Conservation (phyloP, 1,140 invertebrate species). For the Heterodera schachtii region DNA sequence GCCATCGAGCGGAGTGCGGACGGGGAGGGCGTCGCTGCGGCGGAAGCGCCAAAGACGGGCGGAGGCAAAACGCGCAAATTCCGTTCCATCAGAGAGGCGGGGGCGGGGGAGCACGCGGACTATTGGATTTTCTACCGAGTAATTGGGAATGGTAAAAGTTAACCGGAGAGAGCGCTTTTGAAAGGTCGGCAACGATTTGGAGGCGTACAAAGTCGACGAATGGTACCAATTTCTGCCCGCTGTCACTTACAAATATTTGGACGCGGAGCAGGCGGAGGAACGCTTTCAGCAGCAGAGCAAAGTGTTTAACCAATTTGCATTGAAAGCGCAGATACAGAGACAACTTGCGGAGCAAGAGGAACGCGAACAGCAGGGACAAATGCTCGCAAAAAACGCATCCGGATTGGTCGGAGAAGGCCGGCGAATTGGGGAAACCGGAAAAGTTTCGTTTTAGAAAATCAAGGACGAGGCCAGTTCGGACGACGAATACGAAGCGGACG, state of each 20-base stretch:
- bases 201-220: constrained; percentile 61
- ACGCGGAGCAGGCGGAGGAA: constrained; percentile 64
- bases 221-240: constrained; percentile 62
- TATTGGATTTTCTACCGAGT: constrained; percentile 65
- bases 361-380: constrained; percentile 37
- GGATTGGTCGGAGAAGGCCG: neutral
- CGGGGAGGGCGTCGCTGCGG: neutral
- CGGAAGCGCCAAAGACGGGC: neutral
- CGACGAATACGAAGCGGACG: constrained; percentile 55
- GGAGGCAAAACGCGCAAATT: constrained; percentile 49
- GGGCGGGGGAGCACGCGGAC: constrained; percentile 61
- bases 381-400: constrained; percentile 21
- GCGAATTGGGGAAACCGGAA: constrained; percentile 1
- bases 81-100: constrained; percentile 58
- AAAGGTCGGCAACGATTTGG: constrained; percentile 52
- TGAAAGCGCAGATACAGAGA: constrained; percentile 62
- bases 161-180: neutral
- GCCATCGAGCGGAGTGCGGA: constrained; percentile 37
- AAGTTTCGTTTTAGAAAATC: constrained; percentile 54
- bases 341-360: constrained; percentile 56
- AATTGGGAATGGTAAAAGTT: neutral
- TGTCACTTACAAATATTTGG: constrained; percentile 52
- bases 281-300: constrained; percentile 55
- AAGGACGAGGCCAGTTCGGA: constrained; percentile 57
- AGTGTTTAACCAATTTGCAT: constrained; percentile 65